Conservation (phyloP, 2,797 vertebrate species). For the Protonibea diacanthus region DNA sequence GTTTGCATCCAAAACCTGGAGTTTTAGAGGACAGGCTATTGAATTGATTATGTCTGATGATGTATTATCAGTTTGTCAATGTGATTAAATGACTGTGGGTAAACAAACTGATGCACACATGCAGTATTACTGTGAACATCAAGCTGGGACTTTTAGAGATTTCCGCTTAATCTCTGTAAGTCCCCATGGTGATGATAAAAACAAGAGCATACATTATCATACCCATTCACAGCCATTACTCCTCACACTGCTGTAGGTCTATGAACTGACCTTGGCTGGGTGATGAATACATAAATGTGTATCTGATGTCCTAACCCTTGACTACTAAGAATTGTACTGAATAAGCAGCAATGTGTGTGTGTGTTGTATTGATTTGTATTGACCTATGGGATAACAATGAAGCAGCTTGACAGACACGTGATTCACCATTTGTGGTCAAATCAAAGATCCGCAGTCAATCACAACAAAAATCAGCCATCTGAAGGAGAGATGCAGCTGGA, state of each 20-base stretch:
- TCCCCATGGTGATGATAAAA: background rate
- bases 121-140: background rate
- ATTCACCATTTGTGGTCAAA: background rate
- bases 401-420: background rate
- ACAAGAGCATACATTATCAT: background rate
- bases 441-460: conserved; percentile 12
- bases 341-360: background rate
- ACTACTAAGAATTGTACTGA: background rate
- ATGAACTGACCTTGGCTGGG: conserved; percentile 28
- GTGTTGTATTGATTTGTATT: background rate
- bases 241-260: background rate
- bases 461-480: background rate
- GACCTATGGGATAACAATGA: background rate
- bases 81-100: background rate
- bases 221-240: background rate
- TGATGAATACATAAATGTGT: background rate
- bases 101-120: background rate
- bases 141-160: background rate
- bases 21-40: no score
- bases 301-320: conserved; percentile 2
- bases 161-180: background rate
- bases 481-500: background rate
- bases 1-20: background rate
- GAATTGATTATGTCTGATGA: background rate
- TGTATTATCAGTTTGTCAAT: background rate